Base-by-base conservation (phyloP, 92 coral and sea anemone species). In the Epizoanthus stellaris region DNA sequence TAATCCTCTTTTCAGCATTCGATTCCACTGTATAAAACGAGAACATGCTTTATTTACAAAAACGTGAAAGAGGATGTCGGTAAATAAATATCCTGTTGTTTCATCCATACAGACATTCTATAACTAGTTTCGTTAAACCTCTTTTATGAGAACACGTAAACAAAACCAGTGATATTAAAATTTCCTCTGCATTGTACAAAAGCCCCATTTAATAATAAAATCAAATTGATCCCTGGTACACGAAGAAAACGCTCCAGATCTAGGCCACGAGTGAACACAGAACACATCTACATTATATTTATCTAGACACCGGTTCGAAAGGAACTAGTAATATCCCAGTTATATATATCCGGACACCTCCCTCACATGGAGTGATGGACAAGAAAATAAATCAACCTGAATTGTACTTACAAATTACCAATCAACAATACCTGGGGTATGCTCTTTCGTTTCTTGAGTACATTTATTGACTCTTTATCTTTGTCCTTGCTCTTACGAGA, bases 401-500 rank as follows among this genome's bases (percentile, higher is more conserved):
- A 19, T 6, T 77, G 59, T 16, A 62, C 58, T 59, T 58, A 60
- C 13, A 61, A 77, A 42, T 11, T 14, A 79, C 34, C 4, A 21
- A 6, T 79, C 60, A 56, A 56, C 19, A 34, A 63, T 79, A 79
- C 83, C 83, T 79, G 83, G 23, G 71, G 67, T 42, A 64, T 23
- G 25, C 60, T 79, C 67, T 79, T 79, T 39, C 83, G 83, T 62
- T 79, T 79, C 72, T 70, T 79, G 52, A 70, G 72, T 62, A 42
- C 47, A 63, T 62, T 79, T 45, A 60, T 21, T 13, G 58, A 61
- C 9, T 79, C 83, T 79, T 45, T 79, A 13, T 79, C 83, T 20
- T 76, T 76, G 10, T 76, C 82, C 52, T 79, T 79, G 59, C 58
- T 62, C 30, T 64, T 79, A 20, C 83, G 83, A 47, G 83, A 79